Evolutionary conservation across 2,797 vertebrate species (phyloP).

Genomic region (Podarcis lilfordi): DNA sequence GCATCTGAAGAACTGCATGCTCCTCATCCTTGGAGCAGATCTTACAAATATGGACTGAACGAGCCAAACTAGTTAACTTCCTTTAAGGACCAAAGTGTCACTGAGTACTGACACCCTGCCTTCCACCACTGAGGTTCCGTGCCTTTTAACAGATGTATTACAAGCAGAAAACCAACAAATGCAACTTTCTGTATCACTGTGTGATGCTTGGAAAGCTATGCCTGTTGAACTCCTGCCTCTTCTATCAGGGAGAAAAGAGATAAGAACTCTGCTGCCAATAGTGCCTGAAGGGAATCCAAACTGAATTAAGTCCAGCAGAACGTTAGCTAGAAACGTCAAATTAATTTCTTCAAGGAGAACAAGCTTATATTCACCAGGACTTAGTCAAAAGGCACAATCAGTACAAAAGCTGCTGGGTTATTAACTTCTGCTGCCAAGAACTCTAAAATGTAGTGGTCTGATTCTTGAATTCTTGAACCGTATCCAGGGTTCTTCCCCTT

Average conservation of each 20-base stretch:
- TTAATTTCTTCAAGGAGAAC: conserved; percentile 49
- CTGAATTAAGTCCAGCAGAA: conserved; percentile 38
- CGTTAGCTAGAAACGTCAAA: conserved; percentile 17
- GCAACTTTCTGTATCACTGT: neutral
- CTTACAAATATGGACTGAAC: neutral
- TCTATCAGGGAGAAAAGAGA: neutral
- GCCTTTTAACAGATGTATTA: neutral
- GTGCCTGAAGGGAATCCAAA: neutral
- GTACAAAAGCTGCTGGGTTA: conserved; percentile 35
- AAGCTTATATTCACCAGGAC: conserved; percentile 22
- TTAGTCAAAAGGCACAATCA: conserved; percentile 17
- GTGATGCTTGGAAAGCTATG: neutral
- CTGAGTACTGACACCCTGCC: neutral
- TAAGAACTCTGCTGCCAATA: neutral
- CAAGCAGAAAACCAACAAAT: neutral
- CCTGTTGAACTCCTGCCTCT: neutral
- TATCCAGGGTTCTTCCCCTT: neutral
- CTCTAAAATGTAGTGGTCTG: neutral
- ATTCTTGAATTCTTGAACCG: conserved; percentile 37
- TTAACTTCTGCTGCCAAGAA: conserved; percentile 30
- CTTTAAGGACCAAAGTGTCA: neutral
- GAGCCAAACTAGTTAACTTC: accelerated
- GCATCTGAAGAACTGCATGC: too few species aligned
- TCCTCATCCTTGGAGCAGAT: neutral
- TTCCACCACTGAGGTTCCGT: neutral